phyloP scores from a whole-genome alignment of 2,888 invertebrate species.

The Neelides folsomi region DNA sequence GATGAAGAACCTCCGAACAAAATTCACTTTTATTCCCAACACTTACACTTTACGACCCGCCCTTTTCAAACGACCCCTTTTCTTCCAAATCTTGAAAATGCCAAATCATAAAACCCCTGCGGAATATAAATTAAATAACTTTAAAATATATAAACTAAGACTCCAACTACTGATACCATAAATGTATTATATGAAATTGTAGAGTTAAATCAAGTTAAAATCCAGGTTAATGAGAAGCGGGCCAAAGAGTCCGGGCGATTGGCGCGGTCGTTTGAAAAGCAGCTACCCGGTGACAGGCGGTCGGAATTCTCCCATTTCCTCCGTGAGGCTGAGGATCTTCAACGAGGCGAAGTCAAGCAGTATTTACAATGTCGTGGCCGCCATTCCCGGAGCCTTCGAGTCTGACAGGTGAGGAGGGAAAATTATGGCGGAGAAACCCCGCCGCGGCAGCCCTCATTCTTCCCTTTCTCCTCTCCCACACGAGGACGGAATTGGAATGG shows the following conservation, averaged over 20 bases:
- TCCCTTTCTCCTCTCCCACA: background rate
- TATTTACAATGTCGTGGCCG: slow-evolving; percentile 31
- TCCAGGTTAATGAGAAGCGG: slow-evolving; percentile 21
- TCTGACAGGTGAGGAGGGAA: slow-evolving; percentile 29
- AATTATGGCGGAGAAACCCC: background rate
- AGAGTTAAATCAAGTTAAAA: too few relatives aligned
- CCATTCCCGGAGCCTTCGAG: slow-evolving; percentile 32
- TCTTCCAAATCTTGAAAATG: too few relatives aligned
- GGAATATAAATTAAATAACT: too few relatives aligned
- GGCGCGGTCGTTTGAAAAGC: slow-evolving; percentile 27
- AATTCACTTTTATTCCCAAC: background rate
- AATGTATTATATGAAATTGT: too few relatives aligned
- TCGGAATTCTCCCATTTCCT: slow-evolving; percentile 12
- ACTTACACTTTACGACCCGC: background rate
- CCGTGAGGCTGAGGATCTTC: slow-evolving; percentile 21
- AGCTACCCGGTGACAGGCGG: slow-evolving; percentile 20
- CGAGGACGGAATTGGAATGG: background rate
- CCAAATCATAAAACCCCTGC: too few relatives aligned
- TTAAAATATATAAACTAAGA: too few relatives aligned
- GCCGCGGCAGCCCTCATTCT: background rate
- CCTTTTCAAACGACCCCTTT: too few relatives aligned
- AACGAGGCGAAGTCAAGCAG: slow-evolving; percentile 24
- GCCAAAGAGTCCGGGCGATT: slow-evolving; percentile 16
- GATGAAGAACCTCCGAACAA: background rate
- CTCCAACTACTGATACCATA: too few relatives aligned